These are phyloP conservation scores for Morone chrysops DNA, from an alignment of 2,113 vertebrate species.

Conservation along the genomic window DNA sequence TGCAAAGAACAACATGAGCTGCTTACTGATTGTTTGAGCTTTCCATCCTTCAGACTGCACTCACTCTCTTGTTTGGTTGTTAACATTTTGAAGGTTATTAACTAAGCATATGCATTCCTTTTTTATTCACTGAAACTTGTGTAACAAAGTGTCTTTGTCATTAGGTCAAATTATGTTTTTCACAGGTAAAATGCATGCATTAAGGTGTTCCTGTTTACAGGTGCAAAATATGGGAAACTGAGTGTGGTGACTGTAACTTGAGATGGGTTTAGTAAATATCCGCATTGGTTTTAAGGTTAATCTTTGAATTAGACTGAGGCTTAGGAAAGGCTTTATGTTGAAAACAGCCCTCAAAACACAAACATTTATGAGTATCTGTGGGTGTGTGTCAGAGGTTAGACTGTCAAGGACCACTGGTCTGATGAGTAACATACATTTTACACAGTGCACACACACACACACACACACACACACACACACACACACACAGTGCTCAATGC, in stretches of 20 bases:
- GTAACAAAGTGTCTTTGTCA: no score
- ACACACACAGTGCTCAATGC: background rate
- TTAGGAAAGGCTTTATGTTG: background rate
- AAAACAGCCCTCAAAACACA: background rate
- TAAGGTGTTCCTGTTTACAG: background rate
- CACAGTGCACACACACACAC: slow-evolving; percentile 1
- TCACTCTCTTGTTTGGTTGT: background rate
- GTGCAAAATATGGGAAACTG: background rate
- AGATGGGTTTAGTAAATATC: background rate
- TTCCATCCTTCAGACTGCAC: background rate
- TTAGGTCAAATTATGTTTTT: background rate
- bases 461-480: slow-evolving; percentile 15
- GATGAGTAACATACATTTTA: slow-evolving; percentile 34
- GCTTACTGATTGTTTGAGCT: background rate
- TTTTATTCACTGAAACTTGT: no score
- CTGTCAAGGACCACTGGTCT: slow-evolving; percentile 38
- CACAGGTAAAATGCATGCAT: background rate
- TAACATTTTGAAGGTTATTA: background rate
- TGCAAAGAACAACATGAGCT: slow-evolving; percentile 21
- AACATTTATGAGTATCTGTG: slow-evolving; percentile 13
- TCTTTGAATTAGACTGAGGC: background rate
- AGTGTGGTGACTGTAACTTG: background rate
- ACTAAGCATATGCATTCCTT: no score
- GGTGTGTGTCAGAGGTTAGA: slow-evolving; percentile 29
- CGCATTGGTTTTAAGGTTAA: background rate